These are phyloP conservation scores for Megalopta genalis DNA, from an alignment of 1,140 invertebrate species.

Conservation along the genomic window DNA sequence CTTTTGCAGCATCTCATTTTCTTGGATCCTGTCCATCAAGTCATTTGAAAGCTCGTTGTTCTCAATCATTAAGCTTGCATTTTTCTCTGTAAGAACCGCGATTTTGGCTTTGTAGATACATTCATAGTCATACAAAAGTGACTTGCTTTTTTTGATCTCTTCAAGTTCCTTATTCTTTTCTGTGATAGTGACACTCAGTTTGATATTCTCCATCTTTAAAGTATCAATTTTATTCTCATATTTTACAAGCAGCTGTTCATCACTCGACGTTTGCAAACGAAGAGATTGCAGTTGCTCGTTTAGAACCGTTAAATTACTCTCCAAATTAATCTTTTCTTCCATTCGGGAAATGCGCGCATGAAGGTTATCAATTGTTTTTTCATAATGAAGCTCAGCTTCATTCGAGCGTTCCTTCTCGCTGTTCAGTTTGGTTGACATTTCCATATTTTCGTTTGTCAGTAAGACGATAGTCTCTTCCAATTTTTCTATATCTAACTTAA, in stretches of 20 bases:
- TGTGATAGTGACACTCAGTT: conserved; percentile 59
- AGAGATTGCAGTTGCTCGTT: conserved; percentile 47
- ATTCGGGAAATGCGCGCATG: conserved; percentile 41
- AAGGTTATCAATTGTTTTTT: conserved; percentile 54
- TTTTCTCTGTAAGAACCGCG: conserved; percentile 34
- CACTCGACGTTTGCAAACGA: conserved; percentile 19
- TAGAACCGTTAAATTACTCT: conserved; percentile 39
- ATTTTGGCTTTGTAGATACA: conserved; percentile 21
- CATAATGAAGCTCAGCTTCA: conserved; percentile 42
- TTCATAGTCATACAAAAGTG: background rate
- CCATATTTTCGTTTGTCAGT: conserved; percentile 72
- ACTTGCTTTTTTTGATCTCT: background rate
- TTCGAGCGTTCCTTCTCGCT: conserved; percentile 55
- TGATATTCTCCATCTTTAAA: conserved; percentile 70
- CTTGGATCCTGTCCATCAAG: conserved; percentile 48
- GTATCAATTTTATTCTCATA: conserved; percentile 61
- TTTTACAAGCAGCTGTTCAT: conserved; percentile 13
- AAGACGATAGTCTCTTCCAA: conserved; percentile 68
- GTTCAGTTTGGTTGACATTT: conserved; percentile 64
- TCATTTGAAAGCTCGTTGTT: conserved; percentile 45
- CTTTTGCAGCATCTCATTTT: conserved; percentile 37
- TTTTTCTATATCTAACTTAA: conserved; percentile 68
- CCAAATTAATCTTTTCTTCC: conserved; percentile 59
- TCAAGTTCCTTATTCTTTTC: conserved; percentile 50
- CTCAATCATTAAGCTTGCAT: conserved; percentile 24